A percentile compares a stretch with the other conserved stretches of the same genome.
Evolutionary conservation across 2,113 vertebrate species (phyloP).

Genomic region (Paracanthobrama guichenoti): DNA sequence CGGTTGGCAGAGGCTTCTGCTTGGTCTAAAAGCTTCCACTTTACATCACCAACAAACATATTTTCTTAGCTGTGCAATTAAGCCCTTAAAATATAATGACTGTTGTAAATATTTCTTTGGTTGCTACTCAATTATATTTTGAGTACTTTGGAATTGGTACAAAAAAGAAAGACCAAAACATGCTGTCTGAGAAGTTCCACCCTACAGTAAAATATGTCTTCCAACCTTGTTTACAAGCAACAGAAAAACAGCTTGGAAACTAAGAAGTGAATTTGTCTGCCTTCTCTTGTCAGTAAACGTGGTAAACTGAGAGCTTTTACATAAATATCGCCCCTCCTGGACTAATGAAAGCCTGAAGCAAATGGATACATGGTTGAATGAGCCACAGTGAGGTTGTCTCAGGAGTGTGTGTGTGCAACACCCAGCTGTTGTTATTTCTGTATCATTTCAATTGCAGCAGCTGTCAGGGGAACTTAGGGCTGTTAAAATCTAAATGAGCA

Average conservation of each 20-base stretch:
- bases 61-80: not conserved
- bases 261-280: not conserved
- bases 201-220: slow-evolving; percentile 26
- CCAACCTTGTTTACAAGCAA: not conserved
- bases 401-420: slow-evolving; percentile 46
- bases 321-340: slow-evolving; percentile 35
- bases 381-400: slow-evolving; percentile 22
- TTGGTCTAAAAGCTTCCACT: not conserved
- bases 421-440: slow-evolving; percentile 62
- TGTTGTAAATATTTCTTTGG: not conserved
- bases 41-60: not conserved
- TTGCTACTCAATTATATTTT: not conserved
- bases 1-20: not conserved
- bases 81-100: not conserved
- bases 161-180: not conserved
- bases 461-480: slow-evolving; percentile 56
- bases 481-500: slow-evolving; percentile 55
- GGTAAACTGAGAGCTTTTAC: slow-evolving; percentile 35
- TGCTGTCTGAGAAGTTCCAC: slow-evolving; percentile 18
- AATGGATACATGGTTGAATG: slow-evolving; percentile 42
- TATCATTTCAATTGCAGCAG: slow-evolving; percentile 57
- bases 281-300: slow-evolving; percentile 20
- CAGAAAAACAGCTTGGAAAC: slow-evolving; percentile 15
- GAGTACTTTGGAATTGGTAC: not conserved
- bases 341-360: slow-evolving; percentile 45